Percentiles rank a stretch among this genome's conserved stretches.
These are phyloP conservation scores for Drosophila sp. DNA, from an alignment of 1,140 invertebrate species.

Conservation along the genomic window DNA sequence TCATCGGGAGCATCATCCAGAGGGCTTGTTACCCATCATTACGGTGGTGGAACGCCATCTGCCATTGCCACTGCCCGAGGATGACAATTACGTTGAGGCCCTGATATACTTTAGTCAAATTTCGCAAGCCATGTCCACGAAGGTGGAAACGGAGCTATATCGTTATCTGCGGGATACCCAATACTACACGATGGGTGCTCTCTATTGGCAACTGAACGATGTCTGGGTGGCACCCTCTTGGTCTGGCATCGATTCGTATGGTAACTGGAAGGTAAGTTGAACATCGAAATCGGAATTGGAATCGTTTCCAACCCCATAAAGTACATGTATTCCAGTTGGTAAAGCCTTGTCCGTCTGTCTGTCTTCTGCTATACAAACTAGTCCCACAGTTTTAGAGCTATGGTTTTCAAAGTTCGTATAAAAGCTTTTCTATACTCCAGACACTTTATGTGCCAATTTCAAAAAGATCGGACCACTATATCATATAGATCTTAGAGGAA, in stretches of 20 bases:
- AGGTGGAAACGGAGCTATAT: conserved; percentile 95
- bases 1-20: conserved; percentile 92
- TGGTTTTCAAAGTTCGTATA: no score
- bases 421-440: no score
- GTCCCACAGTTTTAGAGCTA: no score
- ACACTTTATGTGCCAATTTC: no score
- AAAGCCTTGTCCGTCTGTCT: no score
- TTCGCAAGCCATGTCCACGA: conserved; percentile 94
- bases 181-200: conserved; percentile 95
- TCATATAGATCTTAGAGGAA: no score
- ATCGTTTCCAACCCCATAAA: no score
- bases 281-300: no score
- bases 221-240: conserved; percentile 99
- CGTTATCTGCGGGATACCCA: conserved; percentile 88
- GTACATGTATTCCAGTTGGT: no score
- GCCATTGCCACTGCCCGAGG: conserved; percentile 84
- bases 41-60: conserved; percentile 86
- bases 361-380: no score
- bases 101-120: conserved; percentile 92
- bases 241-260: conserved; percentile 91
- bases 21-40: conserved; percentile 87
- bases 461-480: no score
- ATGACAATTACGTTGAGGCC: conserved; percentile 84
- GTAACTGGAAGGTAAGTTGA: conserved; percentile 66
- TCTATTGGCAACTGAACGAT: conserved; percentile 99